Conservation (phyloP, 2,888 invertebrate species). For the Saturnia pavonia region DNA sequence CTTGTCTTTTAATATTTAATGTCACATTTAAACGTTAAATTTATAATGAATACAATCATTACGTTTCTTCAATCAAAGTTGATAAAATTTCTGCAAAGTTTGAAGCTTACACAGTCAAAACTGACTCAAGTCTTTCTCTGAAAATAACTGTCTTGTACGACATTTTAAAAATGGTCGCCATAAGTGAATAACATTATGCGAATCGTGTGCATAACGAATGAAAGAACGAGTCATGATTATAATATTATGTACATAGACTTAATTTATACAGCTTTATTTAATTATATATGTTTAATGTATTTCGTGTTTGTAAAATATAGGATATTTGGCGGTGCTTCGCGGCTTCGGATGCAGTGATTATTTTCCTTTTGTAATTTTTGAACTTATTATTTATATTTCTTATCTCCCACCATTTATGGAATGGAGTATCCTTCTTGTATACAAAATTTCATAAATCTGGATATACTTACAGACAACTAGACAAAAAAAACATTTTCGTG, state of each 20-base stretch:
- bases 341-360: no score
- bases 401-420: no score
- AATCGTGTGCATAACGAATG: conserved; percentile 5
- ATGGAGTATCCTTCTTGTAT: no score
- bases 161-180: conserved; percentile 1
- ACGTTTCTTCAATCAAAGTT: background rate
- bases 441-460: no score
- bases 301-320: no score
- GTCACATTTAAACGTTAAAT: background rate
- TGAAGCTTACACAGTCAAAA: background rate
- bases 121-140: background rate
- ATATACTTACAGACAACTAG: no score
- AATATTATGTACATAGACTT: background rate
- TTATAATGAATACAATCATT: background rate
- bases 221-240: background rate
- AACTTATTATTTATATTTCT: no score
- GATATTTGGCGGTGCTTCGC: no score
- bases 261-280: background rate
- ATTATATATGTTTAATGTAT: no score
- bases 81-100: background rate
- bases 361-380: no score
- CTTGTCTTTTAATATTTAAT: background rate
- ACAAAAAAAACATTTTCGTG: no score
- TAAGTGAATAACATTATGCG: background rate
- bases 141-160: conserved; percentile 9